Percentiles rank a stretch among this genome's conserved stretches.
Conservation (phyloP, 1,140 invertebrate genomes). For the Drosophila truncata region DNA sequence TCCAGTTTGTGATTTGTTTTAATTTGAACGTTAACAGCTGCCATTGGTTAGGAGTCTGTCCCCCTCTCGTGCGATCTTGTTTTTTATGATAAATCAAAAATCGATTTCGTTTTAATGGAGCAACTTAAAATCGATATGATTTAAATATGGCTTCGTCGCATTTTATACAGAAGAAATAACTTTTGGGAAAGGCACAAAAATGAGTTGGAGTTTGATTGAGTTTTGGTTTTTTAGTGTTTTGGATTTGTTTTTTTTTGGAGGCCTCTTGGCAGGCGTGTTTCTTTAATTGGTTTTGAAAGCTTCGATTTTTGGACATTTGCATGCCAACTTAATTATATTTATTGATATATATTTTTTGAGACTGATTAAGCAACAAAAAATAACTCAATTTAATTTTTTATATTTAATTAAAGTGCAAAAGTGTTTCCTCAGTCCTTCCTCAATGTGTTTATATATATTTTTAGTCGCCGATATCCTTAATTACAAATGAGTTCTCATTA, state of each 20-base stretch:
- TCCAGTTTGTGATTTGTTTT: conserved; percentile 65
- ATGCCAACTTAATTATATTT: conserved; percentile 58
- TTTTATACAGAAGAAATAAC: conserved; percentile 24
- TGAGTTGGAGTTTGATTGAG: conserved; percentile 23
- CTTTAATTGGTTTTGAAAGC: conserved; percentile 78
- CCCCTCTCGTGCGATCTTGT: background rate
- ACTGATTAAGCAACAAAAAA: too few relatives aligned
- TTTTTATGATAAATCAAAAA: conserved; percentile 77
- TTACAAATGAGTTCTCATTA: conserved; percentile 59
- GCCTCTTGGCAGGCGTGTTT: conserved; percentile 50
- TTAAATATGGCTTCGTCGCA: conserved; percentile 54
- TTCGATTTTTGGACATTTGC: conserved; percentile 49
- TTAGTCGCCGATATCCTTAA: conserved; percentile 11
- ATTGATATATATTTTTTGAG: conserved; percentile 10
- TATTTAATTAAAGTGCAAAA: background rate
- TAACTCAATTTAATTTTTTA: background rate
- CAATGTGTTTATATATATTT: background rate
- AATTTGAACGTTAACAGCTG: conserved; percentile 37
- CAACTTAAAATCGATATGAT: conserved; percentile 68
- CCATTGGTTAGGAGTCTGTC: conserved; percentile 9
- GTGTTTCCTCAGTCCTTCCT: background rate
- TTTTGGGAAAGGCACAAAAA: conserved; percentile 41
- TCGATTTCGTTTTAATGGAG: conserved; percentile 58
- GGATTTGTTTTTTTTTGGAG: conserved; percentile 51
- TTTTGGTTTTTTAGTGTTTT: conserved; percentile 13